Conservation (phyloP, 1,140 invertebrate species). For the Telenomus remus region DNA sequence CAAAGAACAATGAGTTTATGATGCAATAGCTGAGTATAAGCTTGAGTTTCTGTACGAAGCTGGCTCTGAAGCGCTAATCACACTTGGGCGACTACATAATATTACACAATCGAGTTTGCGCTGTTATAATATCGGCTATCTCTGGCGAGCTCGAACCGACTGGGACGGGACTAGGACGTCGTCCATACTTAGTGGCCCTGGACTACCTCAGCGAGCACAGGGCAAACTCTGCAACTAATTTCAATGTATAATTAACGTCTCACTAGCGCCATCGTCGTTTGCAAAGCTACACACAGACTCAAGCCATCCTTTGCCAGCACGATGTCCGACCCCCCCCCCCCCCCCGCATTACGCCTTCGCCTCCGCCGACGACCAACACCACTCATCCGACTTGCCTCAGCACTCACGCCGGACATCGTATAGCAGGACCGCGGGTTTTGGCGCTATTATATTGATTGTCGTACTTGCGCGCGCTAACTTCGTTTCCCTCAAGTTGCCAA, state of each 20-base stretch:
- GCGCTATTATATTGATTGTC: constrained; percentile 75
- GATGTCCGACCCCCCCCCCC: constrained; percentile 46
- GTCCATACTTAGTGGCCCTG: constrained; percentile 73
- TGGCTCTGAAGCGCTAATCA: constrained; percentile 64
- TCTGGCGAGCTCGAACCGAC: constrained; percentile 70
- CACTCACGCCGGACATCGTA: constrained; percentile 67
- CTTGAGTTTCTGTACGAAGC: constrained; percentile 59
- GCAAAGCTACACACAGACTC: constrained; percentile 46
- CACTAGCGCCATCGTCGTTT: constrained; percentile 69
- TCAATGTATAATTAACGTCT: constrained; percentile 77
- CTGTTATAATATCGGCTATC: constrained; percentile 74
- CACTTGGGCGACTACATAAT: constrained; percentile 70
- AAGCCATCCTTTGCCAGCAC: constrained; percentile 51
- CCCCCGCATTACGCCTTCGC: constrained; percentile 55
- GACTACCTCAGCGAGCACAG: constrained; percentile 65
- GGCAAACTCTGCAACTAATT: constrained; percentile 76
- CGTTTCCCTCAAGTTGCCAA: constrained; percentile 69
- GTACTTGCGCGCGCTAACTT: constrained; percentile 70
- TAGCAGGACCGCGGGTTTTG: constrained; percentile 67
- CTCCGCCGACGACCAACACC: constrained; percentile 57
- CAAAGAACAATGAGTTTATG: constrained; percentile 51
- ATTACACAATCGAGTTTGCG: constrained; percentile 72
- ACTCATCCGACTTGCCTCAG: constrained; percentile 61
- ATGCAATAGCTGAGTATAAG: constrained; percentile 56
- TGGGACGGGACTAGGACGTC: constrained; percentile 56